Evolutionary conservation across 2,888 invertebrate genomes (phyloP), one percentile per base, ranked within the genome.

Genomic region (Synergus gifuensis): DNA sequence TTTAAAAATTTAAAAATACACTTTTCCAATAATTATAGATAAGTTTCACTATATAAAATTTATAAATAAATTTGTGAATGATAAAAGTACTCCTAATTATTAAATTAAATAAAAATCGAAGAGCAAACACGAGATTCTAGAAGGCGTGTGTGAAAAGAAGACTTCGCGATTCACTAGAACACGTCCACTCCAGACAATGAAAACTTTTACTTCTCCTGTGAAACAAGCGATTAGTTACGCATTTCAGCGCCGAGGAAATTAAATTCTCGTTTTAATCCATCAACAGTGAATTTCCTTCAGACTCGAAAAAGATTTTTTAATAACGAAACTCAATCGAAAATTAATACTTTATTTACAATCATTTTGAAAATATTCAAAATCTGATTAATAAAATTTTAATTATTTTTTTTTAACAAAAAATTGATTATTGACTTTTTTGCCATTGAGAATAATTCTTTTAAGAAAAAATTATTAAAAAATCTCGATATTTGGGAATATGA

Each of bases 131-230:
- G 28, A 46, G 44, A 16, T 28, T 69, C 4, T 69, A 22, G 28
- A 12, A 46, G 69, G 44, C 46, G 46, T 69, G 69, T 73, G 73
- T 73, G 73, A 54, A 60, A 54, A 73, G 36, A 36, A 73, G 73
- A 36, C 54, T 54, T 73, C 49, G 28, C n/a, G 49, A 73, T 73
- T 73, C 73, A 73, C 54, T 73, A 40, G 73, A 73, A 73, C 54
- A 49, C 36, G 73, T 73, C 73, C 54, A 54, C 73, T 7, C 49
- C n/a, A 73, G 54, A 73, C 73, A 73, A 73, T 73, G 54, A 73
- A 54, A 73, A 73, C 73, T 73, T 73, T 73, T 73, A 73, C 73
- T 73, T 73, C 73, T 54, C 73, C 73, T 54, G 36, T 73, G 73
- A 73, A 73, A 54, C 54, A 54, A 54, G n/a, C n/a, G 40, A 73